Base-by-base conservation (phyloP, 2,113 vertebrate species). In the Tichodroma muraria region DNA sequence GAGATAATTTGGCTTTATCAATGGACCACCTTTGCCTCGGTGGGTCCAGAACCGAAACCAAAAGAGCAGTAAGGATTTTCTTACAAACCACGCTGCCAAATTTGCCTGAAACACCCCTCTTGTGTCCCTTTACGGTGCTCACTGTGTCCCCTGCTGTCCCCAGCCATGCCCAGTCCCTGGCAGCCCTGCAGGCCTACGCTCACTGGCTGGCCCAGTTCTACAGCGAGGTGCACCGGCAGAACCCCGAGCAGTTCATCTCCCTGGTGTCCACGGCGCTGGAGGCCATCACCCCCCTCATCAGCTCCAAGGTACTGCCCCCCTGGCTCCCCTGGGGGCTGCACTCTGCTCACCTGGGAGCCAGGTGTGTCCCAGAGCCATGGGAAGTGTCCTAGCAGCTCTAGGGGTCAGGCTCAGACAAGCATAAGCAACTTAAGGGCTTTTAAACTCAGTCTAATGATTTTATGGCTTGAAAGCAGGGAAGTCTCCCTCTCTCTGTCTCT, bases 131-230 rank as follows among this genome's bases (percentile, higher is more conserved):
- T 3, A 0, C 3, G 17, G 28, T 40, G 15, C 15, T 42, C 9
- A 24, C 8, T 13, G 2, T 27, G 69, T 80, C 19, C 8, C 38
- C 23, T 40, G 52, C 11, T 72, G 69, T 63, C 70, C 33, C 1
- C 97, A 99, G 99, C 68, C 99, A 99, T 5, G 99, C 99, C 4
- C 99, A 99, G 97, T 99, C 99, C 20, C 98, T 99, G 92, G 98
- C 99, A 20, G 99, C 99, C 4, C 97, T 99, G 92, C 99, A 99
- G 92, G 99, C 99, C 35, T 99, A 99, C 64, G 98, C 98, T 21
- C 99, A 99, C 95, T 99, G 99, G 99, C 97, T 99, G 4, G 99
- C 99, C 2, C 99, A 99, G 97, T 99, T 99, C 95, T 99, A 99
- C 97, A 98, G 98, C 4, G 99, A 99, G 89, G 98, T 99, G 22